Conservation (phyloP, 1,140 invertebrate genomes). For the Myzus persicae region DNA sequence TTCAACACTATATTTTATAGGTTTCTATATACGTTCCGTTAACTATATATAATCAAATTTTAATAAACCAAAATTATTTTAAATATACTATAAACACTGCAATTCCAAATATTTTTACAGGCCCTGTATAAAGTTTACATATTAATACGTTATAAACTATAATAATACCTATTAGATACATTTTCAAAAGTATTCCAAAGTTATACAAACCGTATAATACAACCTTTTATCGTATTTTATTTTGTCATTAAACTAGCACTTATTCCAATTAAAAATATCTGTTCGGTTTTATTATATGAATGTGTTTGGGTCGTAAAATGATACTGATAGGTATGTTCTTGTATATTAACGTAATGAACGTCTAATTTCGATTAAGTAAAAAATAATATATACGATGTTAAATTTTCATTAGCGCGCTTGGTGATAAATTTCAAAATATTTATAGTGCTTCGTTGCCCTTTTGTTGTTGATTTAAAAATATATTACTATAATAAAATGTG, state of each 20-base stretch:
- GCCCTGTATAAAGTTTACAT: background rate
- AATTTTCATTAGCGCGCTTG: constrained; percentile 28
- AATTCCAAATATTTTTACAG: background rate
- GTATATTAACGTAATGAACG: background rate
- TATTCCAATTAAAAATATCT: background rate
- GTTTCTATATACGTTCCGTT: background rate
- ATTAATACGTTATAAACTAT: background rate
- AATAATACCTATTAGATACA: background rate
- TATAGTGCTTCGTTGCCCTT: background rate
- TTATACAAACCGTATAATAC: background rate
- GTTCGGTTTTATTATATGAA: background rate
- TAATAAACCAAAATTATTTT: background rate
- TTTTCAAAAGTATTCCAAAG: background rate
- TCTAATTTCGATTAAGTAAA: background rate
- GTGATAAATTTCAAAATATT: constrained; percentile 31
- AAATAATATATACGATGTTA: background rate
- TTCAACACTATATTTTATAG: background rate
- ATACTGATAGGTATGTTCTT: background rate
- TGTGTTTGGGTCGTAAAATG: background rate
- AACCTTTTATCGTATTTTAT: background rate
- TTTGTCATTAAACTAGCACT: background rate
- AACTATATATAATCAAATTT: background rate
- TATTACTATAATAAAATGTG: background rate
- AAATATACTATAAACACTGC: background rate
- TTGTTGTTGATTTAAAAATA: constrained; percentile 21